A percentile compares a stretch with the other conserved stretches of the same genome.
Conservation (phyloP, 2,797 vertebrate species). For the Dendrocincla tyrannina region DNA sequence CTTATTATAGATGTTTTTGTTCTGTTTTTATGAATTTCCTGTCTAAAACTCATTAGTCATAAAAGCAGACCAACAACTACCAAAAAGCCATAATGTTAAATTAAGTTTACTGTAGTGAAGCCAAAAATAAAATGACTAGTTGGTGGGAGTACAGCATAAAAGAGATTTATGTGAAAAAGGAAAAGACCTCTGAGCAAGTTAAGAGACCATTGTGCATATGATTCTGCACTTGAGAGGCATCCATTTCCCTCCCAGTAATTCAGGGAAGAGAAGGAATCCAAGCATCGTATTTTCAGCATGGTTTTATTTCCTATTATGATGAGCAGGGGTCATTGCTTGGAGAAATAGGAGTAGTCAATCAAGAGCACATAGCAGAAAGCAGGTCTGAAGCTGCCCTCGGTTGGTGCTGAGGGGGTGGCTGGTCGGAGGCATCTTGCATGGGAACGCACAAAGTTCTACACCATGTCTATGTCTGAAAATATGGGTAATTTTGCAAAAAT, state of each 20-base stretch:
- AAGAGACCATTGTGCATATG: constrained; percentile 2
- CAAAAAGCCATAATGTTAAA: constrained; percentile 6
- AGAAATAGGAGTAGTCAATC: constrained; percentile 24
- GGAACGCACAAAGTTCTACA: background rate
- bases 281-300: constrained; percentile 1
- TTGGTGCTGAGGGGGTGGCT: background rate
- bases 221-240: constrained; percentile 37
- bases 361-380: background rate
- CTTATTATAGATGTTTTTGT: constrained; percentile 46
- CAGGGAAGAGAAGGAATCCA: constrained; percentile 15
- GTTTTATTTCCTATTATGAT: constrained; percentile 47
- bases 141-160: constrained; percentile 47
- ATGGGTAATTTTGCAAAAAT: background rate
- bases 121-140: constrained; percentile 49
- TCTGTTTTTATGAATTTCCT: constrained; percentile 53
- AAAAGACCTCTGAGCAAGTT: constrained; percentile 24
- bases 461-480: background rate
- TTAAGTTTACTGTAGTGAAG: constrained; percentile 62
- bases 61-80: constrained; percentile 48
- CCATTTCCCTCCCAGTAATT: constrained; percentile 17
- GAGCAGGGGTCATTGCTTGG: constrained; percentile 17
- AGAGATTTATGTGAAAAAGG: constrained; percentile 53
- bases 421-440: background rate
- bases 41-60: constrained; percentile 53
- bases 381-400: background rate